Evolutionary conservation across 2,797 vertebrate genomes (phyloP), one percentile per base, ranked within the genome.

Genomic region (Brotula barbata): DNA sequence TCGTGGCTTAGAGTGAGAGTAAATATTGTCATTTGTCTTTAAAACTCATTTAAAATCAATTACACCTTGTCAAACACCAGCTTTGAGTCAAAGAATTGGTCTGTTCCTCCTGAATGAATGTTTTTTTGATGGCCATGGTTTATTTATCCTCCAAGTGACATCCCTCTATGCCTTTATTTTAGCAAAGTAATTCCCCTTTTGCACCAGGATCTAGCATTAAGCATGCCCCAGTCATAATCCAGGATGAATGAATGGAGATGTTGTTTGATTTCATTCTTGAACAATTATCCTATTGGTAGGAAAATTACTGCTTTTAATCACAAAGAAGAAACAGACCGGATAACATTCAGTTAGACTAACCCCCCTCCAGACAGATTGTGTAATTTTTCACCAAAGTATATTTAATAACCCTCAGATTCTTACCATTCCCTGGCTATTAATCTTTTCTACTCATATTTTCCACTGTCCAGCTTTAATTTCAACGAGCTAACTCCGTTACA

Each of bases 391-490:
- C 47, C 56, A 49, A 70, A 63, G 43, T 63, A 19, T 45, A 33
- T 55, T 67, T 70, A 65, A 56, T 69, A 64, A 70, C 51, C 31
- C 31, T 74, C 61, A 81, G 71, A 60, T 66, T 75, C 42, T 51
- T 64, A 48, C 64, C 47, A 62, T 68, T 16, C 64, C 42, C 43
- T 67, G 50, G 61, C 43, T 23, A 15, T 49, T 69, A 39, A 55
- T 57, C 54, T 68, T 70, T 78, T 80, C 68, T 74, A 28, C 66
- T 80, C 63, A 74, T 58, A 69, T 78, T 80, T 76, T 78, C 73
- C 75, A 17, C 57, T 49, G 55, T 71, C 48, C 71, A 67, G 42
- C 46, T 63, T 66, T n/a, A 72, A 47, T 65, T 70, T 85, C 36
- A 76, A 36, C 54, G 68, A 42, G 39, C 48, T 12, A 33, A 39